Base-by-base conservation (phyloP, 2,113 vertebrate genomes). In the Pomatostomus ruficeps region DNA sequence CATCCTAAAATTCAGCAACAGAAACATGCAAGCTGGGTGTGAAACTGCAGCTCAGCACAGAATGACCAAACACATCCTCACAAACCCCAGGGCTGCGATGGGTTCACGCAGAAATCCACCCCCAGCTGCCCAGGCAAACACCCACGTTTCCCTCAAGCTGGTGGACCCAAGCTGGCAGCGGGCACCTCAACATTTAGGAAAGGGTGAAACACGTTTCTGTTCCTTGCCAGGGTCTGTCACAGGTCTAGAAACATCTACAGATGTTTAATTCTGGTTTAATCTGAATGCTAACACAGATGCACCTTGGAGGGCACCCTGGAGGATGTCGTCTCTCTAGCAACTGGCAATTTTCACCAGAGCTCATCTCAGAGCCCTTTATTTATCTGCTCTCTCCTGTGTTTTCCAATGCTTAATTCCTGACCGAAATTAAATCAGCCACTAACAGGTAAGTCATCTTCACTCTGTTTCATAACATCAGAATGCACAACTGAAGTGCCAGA, bases 1-100 rank as follows among this genome's bases (percentile, higher is more conserved):
- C 97, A 29, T 98, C 98, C 98, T 98, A 88, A 83, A 97, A 93
- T 73, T 66, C 58, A 92, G 83, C 73, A 71, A 82, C 62, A 94
- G 49, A 96, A 67, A 90, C 58, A 88, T 3, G 35, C 85, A 76
- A 83, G 46, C 52, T 18, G 76, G 67, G 55, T 66, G 77, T 77
- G 61, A 80, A 88, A 86, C 3, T 19, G 58, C 73, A 91, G 79
- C 66, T 85, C 91, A 78, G 55, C 79, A 83, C 21, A 58, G 67
- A 71, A 83, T 45, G 48, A 65, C 8, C 75, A 74, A 75, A 66
- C 49, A 59, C 61, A 35, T 40, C 55, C 54, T 61, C 51, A 66
- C 20, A 49, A 58, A 74, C 76, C 81, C 46, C 63, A 65, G 1
- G 4, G 18, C 57, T 75, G 67, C 15, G 3, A 45, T 78, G 82